phyloP scores from a whole-genome alignment of 2,888 invertebrate species.

The Agrochola macilenta region DNA sequence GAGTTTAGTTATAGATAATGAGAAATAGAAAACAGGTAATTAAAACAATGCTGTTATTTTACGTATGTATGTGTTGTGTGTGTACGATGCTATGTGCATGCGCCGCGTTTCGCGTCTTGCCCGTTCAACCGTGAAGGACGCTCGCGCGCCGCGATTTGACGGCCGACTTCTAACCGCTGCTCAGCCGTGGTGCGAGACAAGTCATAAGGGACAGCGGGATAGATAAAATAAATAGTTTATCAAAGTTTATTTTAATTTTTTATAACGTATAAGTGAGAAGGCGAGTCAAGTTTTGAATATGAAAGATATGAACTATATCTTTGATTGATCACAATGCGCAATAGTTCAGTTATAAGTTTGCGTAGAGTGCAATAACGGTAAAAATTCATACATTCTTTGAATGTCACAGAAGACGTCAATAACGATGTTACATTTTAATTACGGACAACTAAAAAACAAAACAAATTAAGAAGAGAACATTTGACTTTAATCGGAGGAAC shows the following conservation, averaged over 20 bases:
- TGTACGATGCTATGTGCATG: slow-evolving; percentile 72
- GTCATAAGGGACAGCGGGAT: slow-evolving; percentile 55
- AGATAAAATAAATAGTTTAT: too few species aligned
- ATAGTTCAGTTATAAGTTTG: not conserved
- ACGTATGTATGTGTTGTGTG: slow-evolving; percentile 34
- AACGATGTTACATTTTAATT: too few species aligned
- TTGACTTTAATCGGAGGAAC: not conserved
- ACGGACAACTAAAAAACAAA: not conserved
- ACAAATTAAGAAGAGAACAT: too few species aligned
- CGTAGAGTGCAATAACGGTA: not conserved
- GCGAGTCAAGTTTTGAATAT: not conserved
- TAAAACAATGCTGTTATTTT: slow-evolving; percentile 58
- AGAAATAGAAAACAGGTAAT: slow-evolving; percentile 62
- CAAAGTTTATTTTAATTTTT: too few species aligned
- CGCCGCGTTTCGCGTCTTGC: slow-evolving; percentile 74
- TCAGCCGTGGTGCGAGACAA: slow-evolving; percentile 60
- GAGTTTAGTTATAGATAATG: slow-evolving; percentile 47
- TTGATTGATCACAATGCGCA: not conserved
- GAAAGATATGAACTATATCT: not conserved
- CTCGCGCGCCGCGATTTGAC: slow-evolving; percentile 81
- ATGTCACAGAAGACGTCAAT: not conserved
- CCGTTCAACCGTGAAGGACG: slow-evolving; percentile 87
- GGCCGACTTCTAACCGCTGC: slow-evolving; percentile 83
- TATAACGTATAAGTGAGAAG: too few species aligned
- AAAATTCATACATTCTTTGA: not conserved